These are phyloP conservation scores for Caretta caretta DNA, from an alignment of 2,113 vertebrate genomes.

Conservation along the genomic window DNA sequence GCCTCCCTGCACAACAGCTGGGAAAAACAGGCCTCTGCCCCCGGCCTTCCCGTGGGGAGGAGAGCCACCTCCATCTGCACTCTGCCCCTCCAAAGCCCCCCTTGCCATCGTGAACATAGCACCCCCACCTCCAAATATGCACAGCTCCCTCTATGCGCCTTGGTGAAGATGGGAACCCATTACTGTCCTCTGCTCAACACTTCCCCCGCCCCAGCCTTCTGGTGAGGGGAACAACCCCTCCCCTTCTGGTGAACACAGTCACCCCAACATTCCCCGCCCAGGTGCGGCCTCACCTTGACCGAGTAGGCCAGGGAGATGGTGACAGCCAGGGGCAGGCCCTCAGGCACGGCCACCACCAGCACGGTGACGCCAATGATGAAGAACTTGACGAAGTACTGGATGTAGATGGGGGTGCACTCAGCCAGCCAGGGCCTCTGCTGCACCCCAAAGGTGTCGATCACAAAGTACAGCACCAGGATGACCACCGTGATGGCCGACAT, in stretches of 20 bases:
- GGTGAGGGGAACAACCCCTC: not conserved
- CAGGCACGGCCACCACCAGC: constrained; percentile 95
- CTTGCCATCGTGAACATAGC: rapidly evolving
- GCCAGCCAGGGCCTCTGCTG: constrained; percentile 84
- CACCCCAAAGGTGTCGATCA: constrained; percentile 91
- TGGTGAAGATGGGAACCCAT: not conserved
- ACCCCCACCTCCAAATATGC: no score
- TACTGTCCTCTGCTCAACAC: not conserved
- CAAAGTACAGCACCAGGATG: constrained; percentile 96
- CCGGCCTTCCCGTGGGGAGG: not conserved
- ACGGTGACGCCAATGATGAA: constrained; percentile 98
- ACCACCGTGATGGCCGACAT: constrained; percentile 96
- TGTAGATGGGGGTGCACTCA: constrained; percentile 95
- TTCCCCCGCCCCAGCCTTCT: not conserved
- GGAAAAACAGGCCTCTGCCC: not conserved
- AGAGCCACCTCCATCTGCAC: not conserved
- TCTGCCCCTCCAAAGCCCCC: rapidly evolving
- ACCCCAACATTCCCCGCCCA: not conserved
- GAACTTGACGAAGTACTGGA: constrained; percentile 99
- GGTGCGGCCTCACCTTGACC: constrained; percentile 86
- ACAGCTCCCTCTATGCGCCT: no score
- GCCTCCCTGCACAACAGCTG: not conserved
- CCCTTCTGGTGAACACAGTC: not conserved
- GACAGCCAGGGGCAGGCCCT: constrained; percentile 94
- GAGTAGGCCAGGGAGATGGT: constrained; percentile 98